phyloP scores from a whole-genome alignment of 2,113 vertebrate genomes.

The Peromyscus leucopus region DNA sequence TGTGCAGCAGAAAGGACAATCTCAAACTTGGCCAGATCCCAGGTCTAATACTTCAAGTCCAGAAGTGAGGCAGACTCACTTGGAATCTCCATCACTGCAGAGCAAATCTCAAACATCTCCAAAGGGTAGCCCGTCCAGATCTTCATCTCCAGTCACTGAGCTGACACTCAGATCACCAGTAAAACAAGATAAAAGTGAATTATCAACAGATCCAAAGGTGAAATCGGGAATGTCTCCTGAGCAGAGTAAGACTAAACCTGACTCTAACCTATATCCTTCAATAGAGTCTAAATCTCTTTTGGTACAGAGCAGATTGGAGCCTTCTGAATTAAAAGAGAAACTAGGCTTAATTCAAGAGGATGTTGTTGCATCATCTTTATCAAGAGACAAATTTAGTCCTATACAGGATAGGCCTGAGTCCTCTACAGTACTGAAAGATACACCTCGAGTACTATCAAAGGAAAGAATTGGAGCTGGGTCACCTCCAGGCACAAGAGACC shows the following conservation, averaged over 20 bases:
- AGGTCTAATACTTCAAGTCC: slow-evolving; percentile 68
- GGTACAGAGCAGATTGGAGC: slow-evolving; percentile 55
- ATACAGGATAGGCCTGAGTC: slow-evolving; percentile 65
- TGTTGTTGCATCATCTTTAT: slow-evolving; percentile 1
- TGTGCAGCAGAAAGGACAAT: slow-evolving; percentile 74
- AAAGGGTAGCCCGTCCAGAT: slow-evolving; percentile 64
- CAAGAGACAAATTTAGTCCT: slow-evolving; percentile 55
- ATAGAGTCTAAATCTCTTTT: slow-evolving; percentile 64
- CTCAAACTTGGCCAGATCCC: slow-evolving; percentile 52
- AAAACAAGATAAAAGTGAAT: slow-evolving; percentile 47
- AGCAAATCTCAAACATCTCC: slow-evolving; percentile 68
- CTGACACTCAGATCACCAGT: slow-evolving; percentile 60
- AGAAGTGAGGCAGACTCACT: slow-evolving; percentile 61
- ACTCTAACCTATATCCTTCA: slow-evolving; percentile 19
- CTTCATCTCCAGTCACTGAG: slow-evolving; percentile 75
- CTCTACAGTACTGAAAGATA: slow-evolving; percentile 69
- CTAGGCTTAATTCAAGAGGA: slow-evolving; percentile 53
- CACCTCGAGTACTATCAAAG: slow-evolving; percentile 31
- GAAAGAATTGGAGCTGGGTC: slow-evolving; percentile 68
- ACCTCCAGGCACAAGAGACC: slow-evolving; percentile 70
- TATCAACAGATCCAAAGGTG: slow-evolving; percentile 37
- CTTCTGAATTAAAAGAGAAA: slow-evolving; percentile 72
- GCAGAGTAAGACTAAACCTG: slow-evolving; percentile 38
- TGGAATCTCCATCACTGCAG: slow-evolving; percentile 64
- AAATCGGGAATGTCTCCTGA: slow-evolving; percentile 73